Evolutionary conservation across 2,888 invertebrate genomes (phyloP), one percentile per base, ranked within the genome.

Genomic region (Acanthoscelides obtectus): DNA sequence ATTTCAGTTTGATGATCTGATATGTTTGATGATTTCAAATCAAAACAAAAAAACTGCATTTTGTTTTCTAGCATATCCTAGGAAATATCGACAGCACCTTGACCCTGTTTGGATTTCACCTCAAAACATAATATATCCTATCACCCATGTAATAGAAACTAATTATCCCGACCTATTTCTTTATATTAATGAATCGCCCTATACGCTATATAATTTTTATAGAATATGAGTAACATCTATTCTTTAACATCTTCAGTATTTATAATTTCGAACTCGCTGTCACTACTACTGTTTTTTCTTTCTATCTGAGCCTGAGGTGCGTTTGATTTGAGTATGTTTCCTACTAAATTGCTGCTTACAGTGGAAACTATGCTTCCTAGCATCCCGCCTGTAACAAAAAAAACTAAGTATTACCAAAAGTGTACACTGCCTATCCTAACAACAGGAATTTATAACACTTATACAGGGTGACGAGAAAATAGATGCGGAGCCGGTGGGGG

Each of bases 261-360:
- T 21, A 85, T 81, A 72, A 85, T 80, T 76, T 84, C 85, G 77
- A 84, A 85, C 71, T 85, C 85, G 76, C 84, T 84, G 71, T 83
- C 84, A 78, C 83, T 83, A 68, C 80, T 78, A 73, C 80, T 81
- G 68, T 73, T 73, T 67, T 77, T 76, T 69, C 75, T 73, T 65
- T 69, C 69, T 20, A 70, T 70, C 66, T 73, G 69, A 27, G 70
- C 70, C 66, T 73, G 69, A 27, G 70, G 67, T 65, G 67, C 71
- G 45, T 73, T 73, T 22, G 74, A 76, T 75, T 75, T 77, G 22
- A 72, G 65, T 45, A 77, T 76, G 22, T 76, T 77, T 22, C 75
- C 74, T 22, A 77, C 75, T 71, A 78, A 69, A 72, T 69, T 69
- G 63, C 72, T 71, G 25, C 79, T 77, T 69, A 76, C 68, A 19